These are phyloP conservation scores for Zygothrica quintamaculata DNA, from an alignment of 2,888 invertebrate species.

Conservation along the genomic window DNA sequence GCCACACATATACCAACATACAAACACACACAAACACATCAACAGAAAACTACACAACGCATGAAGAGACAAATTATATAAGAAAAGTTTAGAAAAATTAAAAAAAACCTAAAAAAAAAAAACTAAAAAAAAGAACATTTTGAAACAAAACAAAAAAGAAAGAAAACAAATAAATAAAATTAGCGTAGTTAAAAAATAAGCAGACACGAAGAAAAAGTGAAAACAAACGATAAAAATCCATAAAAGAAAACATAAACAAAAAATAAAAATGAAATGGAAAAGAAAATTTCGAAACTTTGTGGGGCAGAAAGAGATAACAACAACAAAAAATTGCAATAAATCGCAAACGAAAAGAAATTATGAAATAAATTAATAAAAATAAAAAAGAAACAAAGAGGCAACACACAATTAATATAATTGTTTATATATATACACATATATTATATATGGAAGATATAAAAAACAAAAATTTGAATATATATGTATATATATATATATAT, in stretches of 20 bases:
- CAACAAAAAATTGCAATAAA: conserved; percentile 33
- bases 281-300: conserved; percentile 59
- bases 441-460: conserved; percentile 61
- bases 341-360: conserved; percentile 38
- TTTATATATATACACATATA: conserved; percentile 77
- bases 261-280: conserved; percentile 14
- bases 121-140: conserved; percentile 52
- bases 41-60: conserved; percentile 57
- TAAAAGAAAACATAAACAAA: conserved; percentile 36
- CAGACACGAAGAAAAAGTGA: conserved; percentile 60
- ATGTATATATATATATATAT: conserved; percentile 63
- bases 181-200: conserved; percentile 77
- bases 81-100: conserved; percentile 81
- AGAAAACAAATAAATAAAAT: conserved; percentile 54
- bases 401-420: conserved; percentile 76
- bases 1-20: conserved; percentile 37
- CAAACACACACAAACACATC: conserved; percentile 23
- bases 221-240: conserved; percentile 40
- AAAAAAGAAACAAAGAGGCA: conserved; percentile 42
- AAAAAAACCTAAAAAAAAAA: conserved; percentile 49
- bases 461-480: conserved; percentile 32
- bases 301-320: conserved; percentile 60
- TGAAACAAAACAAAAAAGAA: conserved; percentile 49
- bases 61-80: conserved; percentile 80
- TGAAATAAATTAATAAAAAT: conserved; percentile 37